Evolutionary conservation across 2,888 invertebrate species (phyloP), one percentile per base, ranked within the genome.

Genomic region (Lasioglossum marginatum): DNA sequence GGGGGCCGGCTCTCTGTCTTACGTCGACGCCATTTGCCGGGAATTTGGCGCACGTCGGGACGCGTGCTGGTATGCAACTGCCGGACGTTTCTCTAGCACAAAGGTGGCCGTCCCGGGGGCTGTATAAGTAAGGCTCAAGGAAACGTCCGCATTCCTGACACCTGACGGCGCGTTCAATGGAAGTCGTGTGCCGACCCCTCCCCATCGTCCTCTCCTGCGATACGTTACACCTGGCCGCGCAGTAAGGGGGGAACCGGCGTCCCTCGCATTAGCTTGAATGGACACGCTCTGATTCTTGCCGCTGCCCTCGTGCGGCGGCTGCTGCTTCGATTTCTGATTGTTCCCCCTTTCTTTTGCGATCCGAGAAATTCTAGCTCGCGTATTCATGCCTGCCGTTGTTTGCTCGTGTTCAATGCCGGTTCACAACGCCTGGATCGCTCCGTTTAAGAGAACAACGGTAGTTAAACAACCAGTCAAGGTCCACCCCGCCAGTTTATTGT

Each of bases 1-100:
- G 80, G 77, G 52, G 52, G 23, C 79, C 75, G 72, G 86, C 77
- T 76, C 81, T 83, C 86, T 87, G 83, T 88, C 84, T 82, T 88
- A 88, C 87, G 77, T 84, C 87, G 75, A 60, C 75, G 85, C 90
- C 91, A 91, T 92, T 93, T 88, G 90, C 90, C 83, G 52, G 85
- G 89, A 89, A 89, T 88, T 89, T 83, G 77, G 80, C 43, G 78
- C 78, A 79, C 79, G 80, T 87, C 45, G 70, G 63, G 57, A 71
- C 83, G 83, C 87, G 80, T 86, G 80, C 78, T 73, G 82, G 83
- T 79, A 86, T 85, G 86, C 82, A 75, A 71, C 40, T 34, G 71
- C 68, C 40, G 82, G 79, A 84, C 84, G 83, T 74, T 78, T 79
- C 80, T 37, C 37, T 34, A 31, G 74, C 63, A 87, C 89, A 89